phyloP scores from a whole-genome alignment of 2,888 invertebrate species.

The Arctia plantaginis region DNA sequence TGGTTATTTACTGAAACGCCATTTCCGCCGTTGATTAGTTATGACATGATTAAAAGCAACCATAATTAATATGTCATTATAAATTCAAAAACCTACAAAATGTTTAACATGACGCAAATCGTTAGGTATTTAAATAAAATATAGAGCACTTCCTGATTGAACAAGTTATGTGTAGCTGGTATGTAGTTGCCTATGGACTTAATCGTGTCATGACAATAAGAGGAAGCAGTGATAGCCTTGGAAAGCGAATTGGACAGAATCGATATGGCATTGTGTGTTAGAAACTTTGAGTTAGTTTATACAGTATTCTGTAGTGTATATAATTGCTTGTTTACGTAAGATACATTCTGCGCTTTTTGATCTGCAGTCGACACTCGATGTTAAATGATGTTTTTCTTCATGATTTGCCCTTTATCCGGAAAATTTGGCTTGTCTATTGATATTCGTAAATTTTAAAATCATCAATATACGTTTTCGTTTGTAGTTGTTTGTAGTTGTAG shows the following conservation, averaged over 20 bases:
- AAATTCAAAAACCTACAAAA: constrained; percentile 36
- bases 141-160: constrained; percentile 57
- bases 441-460: not conserved
- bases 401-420: not conserved
- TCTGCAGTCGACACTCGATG: not conserved
- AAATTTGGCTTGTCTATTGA: not conserved
- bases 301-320: not conserved
- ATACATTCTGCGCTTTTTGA: not conserved
- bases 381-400: not conserved
- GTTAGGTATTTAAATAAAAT: constrained; percentile 43
- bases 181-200: constrained; percentile 28
- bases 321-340: not conserved
- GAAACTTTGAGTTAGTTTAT: not conserved
- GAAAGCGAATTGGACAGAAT: constrained; percentile 35
- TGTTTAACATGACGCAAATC: constrained; percentile 43
- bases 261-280: constrained; percentile 3
- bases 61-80: constrained; percentile 39
- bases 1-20: constrained; percentile 1
- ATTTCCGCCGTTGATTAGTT: constrained; percentile 21
- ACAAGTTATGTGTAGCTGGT: constrained; percentile 42
- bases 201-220: constrained; percentile 44
- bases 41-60: constrained; percentile 20
- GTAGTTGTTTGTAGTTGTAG: too few species aligned
- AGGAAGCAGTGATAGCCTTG: constrained; percentile 48
- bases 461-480: not conserved